These are phyloP conservation scores for Mycetomoellerius zeteki DNA, from an alignment of 1,140 invertebrate genomes.

Conservation along the genomic window DNA sequence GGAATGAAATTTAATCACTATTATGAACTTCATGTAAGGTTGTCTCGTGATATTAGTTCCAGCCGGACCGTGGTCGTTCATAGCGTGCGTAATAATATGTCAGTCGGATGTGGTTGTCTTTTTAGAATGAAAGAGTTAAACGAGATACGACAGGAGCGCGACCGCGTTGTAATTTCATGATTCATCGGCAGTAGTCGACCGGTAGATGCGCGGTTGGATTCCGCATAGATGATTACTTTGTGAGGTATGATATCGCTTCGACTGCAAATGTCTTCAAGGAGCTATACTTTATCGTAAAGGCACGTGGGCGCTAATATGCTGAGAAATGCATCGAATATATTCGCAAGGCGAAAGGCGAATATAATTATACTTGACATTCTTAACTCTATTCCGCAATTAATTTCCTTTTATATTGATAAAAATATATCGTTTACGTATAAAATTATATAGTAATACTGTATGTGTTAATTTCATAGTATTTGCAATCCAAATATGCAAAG, in stretches of 20 bases:
- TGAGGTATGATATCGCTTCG: constrained; percentile 36
- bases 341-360: constrained; percentile 15
- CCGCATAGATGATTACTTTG: constrained; percentile 22
- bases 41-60: constrained; percentile 14
- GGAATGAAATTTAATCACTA: constrained; percentile 3
- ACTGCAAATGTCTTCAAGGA: constrained; percentile 22
- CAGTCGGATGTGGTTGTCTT: constrained; percentile 17
- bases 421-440: neutral
- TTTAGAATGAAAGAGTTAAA: constrained; percentile 47
- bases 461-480: neutral
- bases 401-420: neutral
- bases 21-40: constrained; percentile 3
- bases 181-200: constrained; percentile 44
- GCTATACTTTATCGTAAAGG: constrained; percentile 10
- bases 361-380: constrained; percentile 3
- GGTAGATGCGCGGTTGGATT: constrained; percentile 21
- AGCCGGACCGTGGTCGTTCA: neutral
- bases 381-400: constrained; percentile 6
- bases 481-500: neutral
- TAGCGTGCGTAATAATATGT: constrained; percentile 40
- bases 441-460: neutral
- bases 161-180: constrained; percentile 49
- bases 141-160: constrained; percentile 36
- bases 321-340: constrained; percentile 43
- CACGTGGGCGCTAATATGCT: constrained; percentile 48